Percentiles rank a stretch among this genome's conserved stretches.
Evolutionary conservation across 2,888 invertebrate genomes (phyloP).

Genomic region (Stenichneumon culpator): DNA sequence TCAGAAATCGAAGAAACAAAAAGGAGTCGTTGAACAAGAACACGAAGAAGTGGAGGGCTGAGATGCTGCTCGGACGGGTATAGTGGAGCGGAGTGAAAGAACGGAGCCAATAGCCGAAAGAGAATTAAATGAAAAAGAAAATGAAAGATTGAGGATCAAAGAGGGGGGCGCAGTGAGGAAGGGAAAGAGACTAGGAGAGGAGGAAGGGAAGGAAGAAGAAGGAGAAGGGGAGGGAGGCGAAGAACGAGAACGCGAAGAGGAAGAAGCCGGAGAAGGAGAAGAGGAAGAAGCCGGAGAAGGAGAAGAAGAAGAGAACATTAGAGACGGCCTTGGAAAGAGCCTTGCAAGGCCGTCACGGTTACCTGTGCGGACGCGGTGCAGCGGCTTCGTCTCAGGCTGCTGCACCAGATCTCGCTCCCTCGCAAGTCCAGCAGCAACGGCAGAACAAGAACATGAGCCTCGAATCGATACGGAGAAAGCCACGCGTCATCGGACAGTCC

Average conservation of each 20-base stretch:
- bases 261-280: conserved; percentile 47
- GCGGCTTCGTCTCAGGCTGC: conserved; percentile 62
- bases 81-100: conserved; percentile 34
- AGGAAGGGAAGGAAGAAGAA: conserved; percentile 55
- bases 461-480: conserved; percentile 77
- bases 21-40: conserved; percentile 11
- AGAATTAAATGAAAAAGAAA: conserved; percentile 62
- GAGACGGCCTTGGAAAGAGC: conserved; percentile 79
- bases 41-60: conserved; percentile 9
- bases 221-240: conserved; percentile 43
- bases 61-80: conserved; percentile 10
- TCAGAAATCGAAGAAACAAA: conserved; percentile 39
- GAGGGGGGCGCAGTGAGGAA: not conserved
- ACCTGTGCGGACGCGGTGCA: conserved; percentile 73
- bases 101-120: conserved; percentile 56
- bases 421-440: conserved; percentile 49
- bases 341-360: conserved; percentile 81
- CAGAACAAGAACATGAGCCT: conserved; percentile 71
- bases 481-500: conserved; percentile 65
- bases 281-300: conserved; percentile 49
- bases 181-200: conserved; percentile 27
- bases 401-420: conserved; percentile 68
- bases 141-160: conserved; percentile 34
- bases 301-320: conserved; percentile 75
- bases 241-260: conserved; percentile 50